Conservation (phyloP, 2,797 vertebrate genomes). For the Pseudochromis fuscus region DNA sequence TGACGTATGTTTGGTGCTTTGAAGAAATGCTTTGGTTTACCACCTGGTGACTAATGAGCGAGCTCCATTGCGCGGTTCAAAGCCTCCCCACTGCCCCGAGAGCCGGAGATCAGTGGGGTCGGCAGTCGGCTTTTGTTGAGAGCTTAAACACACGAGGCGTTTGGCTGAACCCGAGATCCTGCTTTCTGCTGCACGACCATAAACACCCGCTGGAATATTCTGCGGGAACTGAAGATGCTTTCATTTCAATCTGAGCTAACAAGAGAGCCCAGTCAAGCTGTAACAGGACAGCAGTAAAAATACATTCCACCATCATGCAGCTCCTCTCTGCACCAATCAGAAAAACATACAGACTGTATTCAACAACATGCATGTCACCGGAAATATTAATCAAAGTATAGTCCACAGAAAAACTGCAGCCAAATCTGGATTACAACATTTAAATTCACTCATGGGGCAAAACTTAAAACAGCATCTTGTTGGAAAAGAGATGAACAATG, state of each 20-base stretch:
- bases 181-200: constrained; percentile 32
- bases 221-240: constrained; percentile 33
- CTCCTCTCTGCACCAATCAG: constrained; percentile 1
- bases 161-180: constrained; percentile 36
- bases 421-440: not conserved
- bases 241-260: constrained; percentile 37
- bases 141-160: constrained; percentile 65
- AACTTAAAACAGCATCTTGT: not conserved
- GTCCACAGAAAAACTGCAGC: not conserved
- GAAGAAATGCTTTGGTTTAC: constrained; percentile 70
- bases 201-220: constrained; percentile 27
- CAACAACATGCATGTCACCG: not conserved
- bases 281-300: constrained; percentile 51
- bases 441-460: not conserved
- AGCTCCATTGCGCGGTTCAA: constrained; percentile 68
- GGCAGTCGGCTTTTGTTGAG: constrained; percentile 59
- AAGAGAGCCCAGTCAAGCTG: constrained; percentile 52
- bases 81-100: constrained; percentile 58
- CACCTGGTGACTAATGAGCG: constrained; percentile 61
- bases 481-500: not conserved
- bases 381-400: not conserved
- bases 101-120: constrained; percentile 52
- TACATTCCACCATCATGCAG: constrained; percentile 40
- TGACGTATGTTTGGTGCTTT: constrained; percentile 51
- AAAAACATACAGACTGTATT: not conserved